Conservation (phyloP, 1,140 invertebrate genomes). For the Drosophila ironensis region DNA sequence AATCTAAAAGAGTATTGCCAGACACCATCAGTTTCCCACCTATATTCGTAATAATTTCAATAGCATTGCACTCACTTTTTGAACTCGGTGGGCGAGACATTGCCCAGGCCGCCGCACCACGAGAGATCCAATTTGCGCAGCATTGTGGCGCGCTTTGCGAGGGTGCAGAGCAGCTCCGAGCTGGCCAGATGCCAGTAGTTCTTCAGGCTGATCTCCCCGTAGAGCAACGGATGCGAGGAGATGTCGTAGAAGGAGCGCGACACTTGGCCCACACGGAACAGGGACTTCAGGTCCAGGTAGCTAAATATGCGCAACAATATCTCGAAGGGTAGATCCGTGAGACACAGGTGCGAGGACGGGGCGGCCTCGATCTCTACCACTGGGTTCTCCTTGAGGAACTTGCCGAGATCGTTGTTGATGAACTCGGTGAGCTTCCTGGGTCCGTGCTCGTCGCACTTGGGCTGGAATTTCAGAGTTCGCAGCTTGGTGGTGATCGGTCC, state of each 20-base stretch:
- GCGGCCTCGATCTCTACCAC: conserved; percentile 3
- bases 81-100: conserved; percentile 73
- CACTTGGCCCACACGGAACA: conserved; percentile 89
- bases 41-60: too few species aligned
- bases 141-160: conserved; percentile 85
- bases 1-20: conserved; percentile 83
- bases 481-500: conserved; percentile 75
- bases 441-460: conserved; percentile 48
- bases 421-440: conserved; percentile 63
- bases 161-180: conserved; percentile 74
- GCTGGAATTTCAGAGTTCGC: conserved; percentile 70
- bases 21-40: not conserved
- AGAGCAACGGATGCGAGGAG: conserved; percentile 89
- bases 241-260: conserved; percentile 89
- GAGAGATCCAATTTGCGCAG: conserved; percentile 91
- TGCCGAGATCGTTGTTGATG: conserved; percentile 81
- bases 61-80: conserved; percentile 60
- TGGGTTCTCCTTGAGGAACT: conserved; percentile 59
- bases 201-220: conserved; percentile 90
- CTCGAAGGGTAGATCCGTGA: conserved; percentile 81
- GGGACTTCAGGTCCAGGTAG: conserved; percentile 90
- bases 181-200: conserved; percentile 87
- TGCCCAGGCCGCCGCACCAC: conserved; percentile 91
- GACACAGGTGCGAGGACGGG: conserved; percentile 5
- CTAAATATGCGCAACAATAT: conserved; percentile 83